Conservation (phyloP, 1,140 invertebrate genomes). For the Drosophila obscura region DNA sequence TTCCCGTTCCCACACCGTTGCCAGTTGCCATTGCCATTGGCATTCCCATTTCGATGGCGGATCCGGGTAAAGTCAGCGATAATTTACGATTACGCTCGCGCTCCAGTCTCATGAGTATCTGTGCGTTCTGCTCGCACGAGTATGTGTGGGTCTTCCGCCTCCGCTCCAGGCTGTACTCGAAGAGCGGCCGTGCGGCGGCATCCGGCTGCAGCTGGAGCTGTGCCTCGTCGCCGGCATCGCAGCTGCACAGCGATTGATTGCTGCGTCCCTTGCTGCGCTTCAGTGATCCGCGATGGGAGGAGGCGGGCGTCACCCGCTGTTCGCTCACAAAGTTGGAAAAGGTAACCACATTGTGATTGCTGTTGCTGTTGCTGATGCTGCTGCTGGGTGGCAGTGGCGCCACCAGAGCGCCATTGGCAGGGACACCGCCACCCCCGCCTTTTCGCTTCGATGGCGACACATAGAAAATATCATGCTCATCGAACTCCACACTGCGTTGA, state of each 20-base stretch:
- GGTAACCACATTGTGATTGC: slow-evolving; percentile 71
- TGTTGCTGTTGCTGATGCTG: slow-evolving; percentile 40
- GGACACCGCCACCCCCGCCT: slow-evolving; percentile 38
- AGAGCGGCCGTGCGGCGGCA: slow-evolving; percentile 70
- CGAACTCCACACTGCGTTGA: slow-evolving; percentile 65
- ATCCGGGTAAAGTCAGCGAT: slow-evolving; percentile 61
- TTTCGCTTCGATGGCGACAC: slow-evolving; percentile 80
- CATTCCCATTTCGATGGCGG: slow-evolving; percentile 23
- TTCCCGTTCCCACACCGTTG: slow-evolving; percentile 5
- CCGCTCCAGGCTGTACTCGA: slow-evolving; percentile 80
- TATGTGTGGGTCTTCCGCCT: slow-evolving; percentile 81
- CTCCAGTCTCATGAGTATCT: slow-evolving; percentile 83
- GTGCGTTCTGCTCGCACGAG: slow-evolving; percentile 82
- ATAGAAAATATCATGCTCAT: slow-evolving; percentile 80
- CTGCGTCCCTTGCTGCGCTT: slow-evolving; percentile 80
- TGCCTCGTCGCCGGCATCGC: slow-evolving; percentile 76
- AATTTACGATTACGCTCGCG: slow-evolving; percentile 82
- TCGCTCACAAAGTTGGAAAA: slow-evolving; percentile 76
- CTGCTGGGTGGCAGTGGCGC: slow-evolving; percentile 40
- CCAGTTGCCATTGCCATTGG: slow-evolving; percentile 9
- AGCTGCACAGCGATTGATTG: slow-evolving; percentile 82
- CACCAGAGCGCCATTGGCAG: slow-evolving; percentile 40
- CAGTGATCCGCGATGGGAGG: slow-evolving; percentile 73
- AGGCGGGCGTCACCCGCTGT: slow-evolving; percentile 52
- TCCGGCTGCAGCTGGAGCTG: slow-evolving; percentile 78